These are phyloP conservation scores for Hofmannophila pseudospretella DNA, from an alignment of 2,888 invertebrate genomes.

Conservation along the genomic window DNA sequence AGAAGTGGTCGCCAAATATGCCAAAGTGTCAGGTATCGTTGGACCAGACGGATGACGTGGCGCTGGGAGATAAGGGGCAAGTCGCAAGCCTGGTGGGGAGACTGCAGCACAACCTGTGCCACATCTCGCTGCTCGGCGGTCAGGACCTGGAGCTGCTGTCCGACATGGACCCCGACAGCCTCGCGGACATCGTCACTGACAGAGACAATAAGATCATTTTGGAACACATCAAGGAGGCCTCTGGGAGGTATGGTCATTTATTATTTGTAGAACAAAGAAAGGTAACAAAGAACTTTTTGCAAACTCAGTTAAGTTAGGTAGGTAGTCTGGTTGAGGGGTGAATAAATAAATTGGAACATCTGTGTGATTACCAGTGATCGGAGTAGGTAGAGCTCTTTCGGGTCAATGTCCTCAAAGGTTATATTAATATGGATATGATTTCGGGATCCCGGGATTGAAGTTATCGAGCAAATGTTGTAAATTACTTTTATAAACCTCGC, in stretches of 20 bases:
- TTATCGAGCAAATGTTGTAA: too few relatives aligned
- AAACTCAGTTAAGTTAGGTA: too few relatives aligned
- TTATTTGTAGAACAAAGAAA: neutral
- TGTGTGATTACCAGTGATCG: too few relatives aligned
- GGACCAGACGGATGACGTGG: conserved; percentile 77
- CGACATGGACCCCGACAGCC: conserved; percentile 93
- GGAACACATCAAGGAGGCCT: conserved; percentile 89
- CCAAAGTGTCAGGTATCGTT: conserved; percentile 80
- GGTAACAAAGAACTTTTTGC: too few relatives aligned
- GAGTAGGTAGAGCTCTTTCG: too few relatives aligned
- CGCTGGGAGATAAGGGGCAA: conserved; percentile 74
- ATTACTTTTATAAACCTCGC: too few relatives aligned
- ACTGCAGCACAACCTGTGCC: conserved; percentile 88
- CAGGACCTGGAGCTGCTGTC: conserved; percentile 90
- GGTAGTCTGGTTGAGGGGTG: too few relatives aligned
- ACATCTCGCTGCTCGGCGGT: conserved; percentile 89
- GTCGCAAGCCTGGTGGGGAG: conserved; percentile 87
- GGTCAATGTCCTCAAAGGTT: too few relatives aligned
- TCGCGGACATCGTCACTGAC: conserved; percentile 87
- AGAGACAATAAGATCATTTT: conserved; percentile 86
- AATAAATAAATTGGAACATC: too few relatives aligned
- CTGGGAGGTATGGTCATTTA: conserved; percentile 78
- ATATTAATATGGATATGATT: too few relatives aligned
- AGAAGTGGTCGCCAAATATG: conserved; percentile 85
- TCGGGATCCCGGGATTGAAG: too few relatives aligned